Conservation (phyloP, 1,140 invertebrate species). For the Aporrectodea caliginosa region DNA sequence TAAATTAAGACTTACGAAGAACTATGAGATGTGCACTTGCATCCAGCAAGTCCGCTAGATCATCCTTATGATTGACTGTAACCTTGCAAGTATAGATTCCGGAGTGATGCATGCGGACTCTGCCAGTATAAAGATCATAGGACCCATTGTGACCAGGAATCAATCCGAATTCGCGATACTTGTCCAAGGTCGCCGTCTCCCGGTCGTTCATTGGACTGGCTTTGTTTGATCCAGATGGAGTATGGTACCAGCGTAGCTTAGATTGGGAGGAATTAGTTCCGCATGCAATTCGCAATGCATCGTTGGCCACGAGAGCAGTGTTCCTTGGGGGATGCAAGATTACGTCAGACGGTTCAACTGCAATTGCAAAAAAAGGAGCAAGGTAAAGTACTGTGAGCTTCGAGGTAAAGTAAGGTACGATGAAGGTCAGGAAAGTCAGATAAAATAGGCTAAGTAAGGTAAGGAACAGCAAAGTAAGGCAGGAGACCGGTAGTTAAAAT, state of each 20-base stretch:
- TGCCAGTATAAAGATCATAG: neutral
- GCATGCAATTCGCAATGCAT: neutral
- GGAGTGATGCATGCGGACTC: neutral
- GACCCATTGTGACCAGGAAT: neutral
- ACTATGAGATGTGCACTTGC: neutral
- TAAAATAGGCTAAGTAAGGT: too few species aligned
- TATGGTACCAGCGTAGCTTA: neutral
- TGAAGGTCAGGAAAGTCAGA: too few species aligned
- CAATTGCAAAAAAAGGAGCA: neutral
- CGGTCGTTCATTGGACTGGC: neutral
- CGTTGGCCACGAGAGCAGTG: neutral
- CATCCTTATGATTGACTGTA: neutral
- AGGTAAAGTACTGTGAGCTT: too few species aligned
- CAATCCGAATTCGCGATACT: neutral
- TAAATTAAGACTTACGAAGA: too few species aligned
- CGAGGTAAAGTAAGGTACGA: too few species aligned
- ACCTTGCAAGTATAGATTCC: neutral
- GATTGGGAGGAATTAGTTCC: neutral
- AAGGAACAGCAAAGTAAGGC: too few species aligned
- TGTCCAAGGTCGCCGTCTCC: neutral
- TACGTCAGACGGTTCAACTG: neutral
- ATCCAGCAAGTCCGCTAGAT: neutral
- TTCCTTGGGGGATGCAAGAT: neutral
- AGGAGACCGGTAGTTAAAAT: too few species aligned
- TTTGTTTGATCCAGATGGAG: neutral